A percentile compares a stretch with the other conserved stretches of the same genome.
Evolutionary conservation across 2,113 vertebrate genomes (phyloP).

Genomic region (Apteryx mantelli): DNA sequence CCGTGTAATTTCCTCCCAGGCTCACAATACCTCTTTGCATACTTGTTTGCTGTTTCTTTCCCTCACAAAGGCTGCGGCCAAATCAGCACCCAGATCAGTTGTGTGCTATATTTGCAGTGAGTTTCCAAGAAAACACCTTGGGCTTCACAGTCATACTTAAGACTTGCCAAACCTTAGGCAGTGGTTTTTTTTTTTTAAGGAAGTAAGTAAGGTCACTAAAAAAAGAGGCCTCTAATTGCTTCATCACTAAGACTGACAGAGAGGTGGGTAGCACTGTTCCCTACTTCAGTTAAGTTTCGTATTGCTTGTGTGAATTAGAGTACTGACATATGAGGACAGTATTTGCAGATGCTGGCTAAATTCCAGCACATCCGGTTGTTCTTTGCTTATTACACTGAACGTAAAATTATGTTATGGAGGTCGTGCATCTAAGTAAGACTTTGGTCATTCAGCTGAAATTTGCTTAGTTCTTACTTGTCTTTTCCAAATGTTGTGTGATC

Average conservation of each 20-base stretch:
- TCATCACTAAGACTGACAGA: neutral
- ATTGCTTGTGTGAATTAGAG: neutral
- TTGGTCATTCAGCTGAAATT: neutral
- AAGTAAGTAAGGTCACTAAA: neutral
- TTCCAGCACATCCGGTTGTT: neutral
- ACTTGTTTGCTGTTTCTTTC: neutral
- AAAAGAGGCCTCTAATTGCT: neutral
- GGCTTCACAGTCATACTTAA: neutral
- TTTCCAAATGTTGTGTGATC: neutral
- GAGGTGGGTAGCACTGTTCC: neutral
- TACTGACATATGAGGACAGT: neutral
- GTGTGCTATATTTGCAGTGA: neutral
- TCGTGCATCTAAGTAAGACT: conserved; percentile 27
- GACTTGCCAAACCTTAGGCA: neutral
- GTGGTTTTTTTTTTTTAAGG: neutral
- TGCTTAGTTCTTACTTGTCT: neutral
- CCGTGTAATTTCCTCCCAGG: neutral
- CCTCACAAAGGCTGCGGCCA: neutral
- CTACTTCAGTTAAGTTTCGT: neutral
- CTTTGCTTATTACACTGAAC: neutral
- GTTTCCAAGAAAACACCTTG: neutral
- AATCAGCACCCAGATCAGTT: neutral
- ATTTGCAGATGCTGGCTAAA: conserved; percentile 1
- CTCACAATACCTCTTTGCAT: neutral
- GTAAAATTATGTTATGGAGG: neutral